phyloP scores from a whole-genome alignment of 2,888 invertebrate genomes.

The Nysson spinosus region DNA sequence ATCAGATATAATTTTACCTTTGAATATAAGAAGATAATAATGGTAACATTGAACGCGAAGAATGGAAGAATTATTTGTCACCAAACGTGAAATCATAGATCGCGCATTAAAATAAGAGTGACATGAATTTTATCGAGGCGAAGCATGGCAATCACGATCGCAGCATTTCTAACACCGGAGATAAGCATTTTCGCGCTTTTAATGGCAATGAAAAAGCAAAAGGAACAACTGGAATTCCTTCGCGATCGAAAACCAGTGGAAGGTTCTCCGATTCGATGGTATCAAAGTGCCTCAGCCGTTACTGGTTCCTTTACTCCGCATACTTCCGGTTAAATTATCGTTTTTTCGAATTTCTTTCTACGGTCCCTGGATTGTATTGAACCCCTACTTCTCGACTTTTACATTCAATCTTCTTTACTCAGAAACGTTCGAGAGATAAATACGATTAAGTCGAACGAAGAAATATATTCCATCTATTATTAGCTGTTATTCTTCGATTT shows the following conservation, averaged over 20 bases:
- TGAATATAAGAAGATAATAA: too few species aligned
- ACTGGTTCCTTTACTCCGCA: too few species aligned
- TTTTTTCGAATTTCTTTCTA: constrained; percentile 9
- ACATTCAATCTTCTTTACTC: constrained; percentile 1
- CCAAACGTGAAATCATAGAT: background rate
- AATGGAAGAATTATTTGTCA: too few species aligned
- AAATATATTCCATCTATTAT: background rate
- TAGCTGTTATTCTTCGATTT: background rate
- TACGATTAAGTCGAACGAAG: background rate
- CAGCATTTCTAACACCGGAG: background rate
- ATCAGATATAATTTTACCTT: too few species aligned
- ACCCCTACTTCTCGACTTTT: background rate
- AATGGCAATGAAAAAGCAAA: constrained; percentile 12
- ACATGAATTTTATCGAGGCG: background rate
- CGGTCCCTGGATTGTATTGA: background rate
- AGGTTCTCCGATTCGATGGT: constrained; percentile 21
- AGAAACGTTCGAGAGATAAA: background rate
- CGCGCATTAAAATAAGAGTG: constrained; percentile 1
- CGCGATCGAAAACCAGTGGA: constrained; percentile 22
- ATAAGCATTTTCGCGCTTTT: constrained; percentile 32
- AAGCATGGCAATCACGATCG: too few species aligned
- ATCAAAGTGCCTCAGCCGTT: constrained; percentile 7
- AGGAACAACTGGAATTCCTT: background rate
- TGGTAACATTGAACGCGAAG: too few species aligned
- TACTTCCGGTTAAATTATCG: constrained; percentile 21